Conservation (phyloP, 2,113 vertebrate genomes). For the Dascyllus trimaculatus region DNA sequence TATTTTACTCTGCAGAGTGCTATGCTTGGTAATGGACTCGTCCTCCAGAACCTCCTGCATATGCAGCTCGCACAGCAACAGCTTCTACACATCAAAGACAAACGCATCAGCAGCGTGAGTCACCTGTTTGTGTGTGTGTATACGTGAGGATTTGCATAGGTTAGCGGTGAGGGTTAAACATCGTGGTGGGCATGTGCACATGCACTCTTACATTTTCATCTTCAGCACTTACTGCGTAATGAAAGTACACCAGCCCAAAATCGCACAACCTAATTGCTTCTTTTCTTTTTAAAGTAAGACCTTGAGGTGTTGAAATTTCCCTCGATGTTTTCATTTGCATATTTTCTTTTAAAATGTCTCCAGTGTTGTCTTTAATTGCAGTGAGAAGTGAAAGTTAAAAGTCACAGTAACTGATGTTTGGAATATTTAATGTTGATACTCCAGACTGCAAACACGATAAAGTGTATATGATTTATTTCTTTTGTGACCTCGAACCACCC, state of each 20-base stretch:
- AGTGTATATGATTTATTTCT: neutral
- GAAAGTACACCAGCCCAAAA: conserved; percentile 5
- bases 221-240: conserved; percentile 29
- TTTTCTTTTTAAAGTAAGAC: conserved; percentile 33
- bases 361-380: conserved; percentile 37
- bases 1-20: conserved; percentile 84
- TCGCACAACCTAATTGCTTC: conserved; percentile 36
- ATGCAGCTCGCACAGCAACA: conserved; percentile 92
- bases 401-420: conserved; percentile 27
- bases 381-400: conserved; percentile 40
- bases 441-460: neutral
- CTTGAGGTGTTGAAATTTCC: conserved; percentile 26
- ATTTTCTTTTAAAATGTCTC: conserved; percentile 48
- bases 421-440: conserved; percentile 1
- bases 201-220: conserved; percentile 29
- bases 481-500: neutral
- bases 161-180: neutral
- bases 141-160: conserved; percentile 35
- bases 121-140: conserved; percentile 29
- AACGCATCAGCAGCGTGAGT: conserved; percentile 91
- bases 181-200: neutral
- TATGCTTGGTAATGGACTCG: conserved; percentile 86
- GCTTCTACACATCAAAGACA: conserved; percentile 91
- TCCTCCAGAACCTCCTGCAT: conserved; percentile 92
- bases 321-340: conserved; percentile 42